Evolutionary conservation across 2,888 invertebrate species (phyloP).

Genomic region (Euzophera pinguis): DNA sequence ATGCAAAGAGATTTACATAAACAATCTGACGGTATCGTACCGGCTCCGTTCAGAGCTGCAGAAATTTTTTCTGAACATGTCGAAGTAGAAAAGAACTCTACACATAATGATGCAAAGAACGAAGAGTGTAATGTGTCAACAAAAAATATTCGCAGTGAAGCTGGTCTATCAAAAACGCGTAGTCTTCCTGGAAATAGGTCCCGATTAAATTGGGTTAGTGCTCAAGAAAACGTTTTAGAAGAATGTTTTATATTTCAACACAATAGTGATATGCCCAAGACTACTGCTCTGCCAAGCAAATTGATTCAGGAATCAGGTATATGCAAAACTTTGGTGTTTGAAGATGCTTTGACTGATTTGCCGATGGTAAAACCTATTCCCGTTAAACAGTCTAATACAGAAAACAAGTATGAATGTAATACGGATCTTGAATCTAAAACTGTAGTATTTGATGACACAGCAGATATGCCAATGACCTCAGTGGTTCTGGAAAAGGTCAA

Average conservation of each 20-base stretch:
- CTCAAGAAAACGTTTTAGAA: conserved; percentile 56
- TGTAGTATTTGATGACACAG: conserved; percentile 12
- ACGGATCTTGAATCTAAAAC: background rate
- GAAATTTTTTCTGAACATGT: conserved; percentile 53
- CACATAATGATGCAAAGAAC: conserved; percentile 35
- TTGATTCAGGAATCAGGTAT: background rate
- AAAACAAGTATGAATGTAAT: no score
- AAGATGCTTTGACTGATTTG: conserved; percentile 25
- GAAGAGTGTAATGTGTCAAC: conserved; percentile 65
- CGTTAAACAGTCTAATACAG: background rate
- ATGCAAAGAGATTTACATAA: conserved; percentile 49
- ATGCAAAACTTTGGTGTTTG: conserved; percentile 29
- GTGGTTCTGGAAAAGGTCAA: no score
- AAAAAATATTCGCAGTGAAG: conserved; percentile 52
- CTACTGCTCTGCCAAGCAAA: conserved; percentile 14
- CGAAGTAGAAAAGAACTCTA: conserved; percentile 60
- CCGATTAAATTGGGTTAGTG: conserved; percentile 43
- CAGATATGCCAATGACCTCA: conserved; percentile 19
- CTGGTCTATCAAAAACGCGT: conserved; percentile 20
- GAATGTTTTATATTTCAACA: background rate
- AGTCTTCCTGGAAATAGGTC: conserved; percentile 17
- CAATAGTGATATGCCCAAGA: conserved; percentile 20
- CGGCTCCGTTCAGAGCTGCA: conserved; percentile 32
- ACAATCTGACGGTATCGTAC: conserved; percentile 32
- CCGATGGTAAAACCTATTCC: conserved; percentile 30